A percentile compares a stretch with the other conserved stretches of the same genome.
These are phyloP conservation scores for Ivindomyrus marchei DNA, from an alignment of 2,113 vertebrate species.

Conservation along the genomic window DNA sequence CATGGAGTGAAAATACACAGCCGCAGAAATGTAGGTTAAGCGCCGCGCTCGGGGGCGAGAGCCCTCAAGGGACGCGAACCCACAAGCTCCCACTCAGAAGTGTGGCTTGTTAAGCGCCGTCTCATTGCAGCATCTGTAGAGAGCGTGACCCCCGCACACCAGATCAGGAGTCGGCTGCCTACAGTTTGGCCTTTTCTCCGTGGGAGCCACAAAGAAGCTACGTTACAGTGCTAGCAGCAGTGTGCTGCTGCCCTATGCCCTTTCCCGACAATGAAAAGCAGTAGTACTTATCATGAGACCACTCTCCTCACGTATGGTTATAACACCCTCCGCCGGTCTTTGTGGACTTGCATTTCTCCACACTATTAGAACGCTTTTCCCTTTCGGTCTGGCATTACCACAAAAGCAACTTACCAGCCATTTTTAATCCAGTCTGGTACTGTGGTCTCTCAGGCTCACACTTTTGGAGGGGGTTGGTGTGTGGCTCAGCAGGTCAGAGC, in stretches of 20 bases:
- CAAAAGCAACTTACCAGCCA: background rate
- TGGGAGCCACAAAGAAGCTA: background rate
- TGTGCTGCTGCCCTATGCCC: background rate
- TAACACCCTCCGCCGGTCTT: background rate
- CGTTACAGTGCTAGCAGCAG: background rate
- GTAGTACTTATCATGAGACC: background rate
- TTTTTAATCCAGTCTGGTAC: background rate
- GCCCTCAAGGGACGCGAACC: background rate
- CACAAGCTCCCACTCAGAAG: slow-evolving; percentile 6
- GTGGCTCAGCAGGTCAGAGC: background rate
- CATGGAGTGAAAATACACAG: background rate
- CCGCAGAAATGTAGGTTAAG: background rate
- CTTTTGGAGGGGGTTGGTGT: background rate
- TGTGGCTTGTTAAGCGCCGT: background rate
- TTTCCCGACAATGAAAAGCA: background rate
- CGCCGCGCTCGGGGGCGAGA: background rate
- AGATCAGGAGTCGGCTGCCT: background rate
- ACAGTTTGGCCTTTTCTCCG: background rate
- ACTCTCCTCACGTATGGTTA: background rate
- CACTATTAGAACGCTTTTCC: background rate
- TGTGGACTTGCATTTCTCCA: background rate
- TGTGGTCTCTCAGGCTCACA: background rate
- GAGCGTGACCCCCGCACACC: background rate
- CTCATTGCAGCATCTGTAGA: background rate
- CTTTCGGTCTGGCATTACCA: background rate